Evolutionary conservation across 2,888 invertebrate species (phyloP).

Genomic region (Eupithecia pulchellata): DNA sequence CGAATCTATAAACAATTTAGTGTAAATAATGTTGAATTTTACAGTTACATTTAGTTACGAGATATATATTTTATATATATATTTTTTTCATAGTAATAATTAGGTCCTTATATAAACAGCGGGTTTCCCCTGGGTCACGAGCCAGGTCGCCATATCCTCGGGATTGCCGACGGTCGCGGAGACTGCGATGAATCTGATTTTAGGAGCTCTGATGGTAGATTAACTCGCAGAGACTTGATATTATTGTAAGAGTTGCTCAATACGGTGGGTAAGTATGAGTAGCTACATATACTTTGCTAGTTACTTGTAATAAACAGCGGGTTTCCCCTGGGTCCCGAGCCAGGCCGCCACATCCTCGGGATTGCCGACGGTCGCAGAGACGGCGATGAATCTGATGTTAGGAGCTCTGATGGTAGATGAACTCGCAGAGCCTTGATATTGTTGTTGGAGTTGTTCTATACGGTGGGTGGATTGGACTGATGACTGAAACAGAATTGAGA

Average conservation of each 20-base stretch:
- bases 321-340: conserved; percentile 83
- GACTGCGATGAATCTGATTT: conserved; percentile 89
- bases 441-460: conserved; percentile 67
- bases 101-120: too few relatives aligned
- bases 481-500: conserved; percentile 50
- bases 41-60: too few relatives aligned
- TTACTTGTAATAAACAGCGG: conserved; percentile 84
- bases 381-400: conserved; percentile 88
- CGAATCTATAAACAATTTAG: conserved; percentile 79
- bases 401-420: conserved; percentile 48
- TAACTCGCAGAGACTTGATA: conserved; percentile 49
- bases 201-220: conserved; percentile 49
- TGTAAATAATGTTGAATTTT: too few relatives aligned
- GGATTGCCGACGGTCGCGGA: conserved; percentile 93
- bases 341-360: conserved; percentile 90
- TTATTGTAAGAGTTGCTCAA: conserved; percentile 43
- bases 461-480: conserved; percentile 73
- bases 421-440: conserved; percentile 52
- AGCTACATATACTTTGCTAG: neutral
- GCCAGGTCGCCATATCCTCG: conserved; percentile 90
- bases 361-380: conserved; percentile 92
- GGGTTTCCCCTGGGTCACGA: conserved; percentile 79
- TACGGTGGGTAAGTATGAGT: too few relatives aligned
- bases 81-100: too few relatives aligned
- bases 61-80: too few relatives aligned